These are phyloP conservation scores for Lanistes nyassanus DNA, from an alignment of 1,140 invertebrate species.

Conservation along the genomic window DNA sequence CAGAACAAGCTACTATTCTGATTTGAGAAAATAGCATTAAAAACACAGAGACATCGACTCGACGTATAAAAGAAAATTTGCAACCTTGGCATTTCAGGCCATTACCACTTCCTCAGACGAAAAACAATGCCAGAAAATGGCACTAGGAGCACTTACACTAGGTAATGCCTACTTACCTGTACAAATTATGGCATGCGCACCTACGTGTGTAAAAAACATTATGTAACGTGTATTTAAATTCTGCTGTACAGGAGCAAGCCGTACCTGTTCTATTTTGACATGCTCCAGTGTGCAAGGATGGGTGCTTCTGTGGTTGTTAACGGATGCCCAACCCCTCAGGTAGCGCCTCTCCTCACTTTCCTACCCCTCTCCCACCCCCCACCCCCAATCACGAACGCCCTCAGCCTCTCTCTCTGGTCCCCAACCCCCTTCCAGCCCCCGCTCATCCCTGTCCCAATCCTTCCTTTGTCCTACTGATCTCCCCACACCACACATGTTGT, in stretches of 20 bases:
- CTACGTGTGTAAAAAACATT: too few species aligned
- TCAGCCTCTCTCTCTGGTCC: background rate
- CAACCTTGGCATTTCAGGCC: too few species aligned
- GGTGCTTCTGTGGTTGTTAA: conserved; percentile 73
- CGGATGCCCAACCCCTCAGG: conserved; percentile 87
- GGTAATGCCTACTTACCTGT: too few species aligned
- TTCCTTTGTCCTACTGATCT: background rate
- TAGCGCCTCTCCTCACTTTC: conserved; percentile 54
- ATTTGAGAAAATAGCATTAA: background rate
- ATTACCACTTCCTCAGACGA: too few species aligned
- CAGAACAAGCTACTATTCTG: too few species aligned
- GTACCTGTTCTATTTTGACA: conserved; percentile 63
- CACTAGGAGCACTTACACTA: too few species aligned
- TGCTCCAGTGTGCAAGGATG: conserved; percentile 59
- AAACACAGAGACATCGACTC: too few species aligned
- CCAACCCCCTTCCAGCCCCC: background rate
- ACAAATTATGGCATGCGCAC: too few species aligned
- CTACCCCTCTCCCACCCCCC: background rate
- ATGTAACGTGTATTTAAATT: background rate
- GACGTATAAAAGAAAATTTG: too few species aligned
- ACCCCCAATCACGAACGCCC: background rate
- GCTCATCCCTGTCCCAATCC: background rate
- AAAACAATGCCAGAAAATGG: too few species aligned
- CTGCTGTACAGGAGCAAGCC: conserved; percentile 48
- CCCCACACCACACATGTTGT: too few species aligned